Evolutionary conservation across 2,797 vertebrate genomes (phyloP), one percentile per base, ranked within the genome.

Genomic region (Leptatherina wallacei): DNA sequence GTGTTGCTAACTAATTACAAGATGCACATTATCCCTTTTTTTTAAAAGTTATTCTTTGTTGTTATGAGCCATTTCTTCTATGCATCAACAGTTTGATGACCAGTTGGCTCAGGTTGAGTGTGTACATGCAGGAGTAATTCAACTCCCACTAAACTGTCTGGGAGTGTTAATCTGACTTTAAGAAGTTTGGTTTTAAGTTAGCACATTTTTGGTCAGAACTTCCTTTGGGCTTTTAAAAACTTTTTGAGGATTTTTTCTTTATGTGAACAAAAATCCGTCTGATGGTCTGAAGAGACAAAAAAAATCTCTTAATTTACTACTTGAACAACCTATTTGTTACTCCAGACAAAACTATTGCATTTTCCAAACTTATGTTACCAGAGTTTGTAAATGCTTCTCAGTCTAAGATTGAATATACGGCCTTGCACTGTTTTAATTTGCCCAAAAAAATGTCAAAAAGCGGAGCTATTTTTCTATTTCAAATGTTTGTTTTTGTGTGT

Each of bases 401-500:
- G 42, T 44, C 42, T 20, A 20, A 44, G 42, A 7, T 20, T 44
- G 18, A 44, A 44, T 20, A 20, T 24, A 11, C 4, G 14, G 27
- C n/a, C 57, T 27, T 57, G 14, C 33, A 27, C 12, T 38, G 35
- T 33, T 38, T 42, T 9, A 36, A 36, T 49, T 65, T 42, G 12
- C 16, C 4, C 16, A 42, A 20, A 1, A 18, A 44, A 18, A 18
- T 18, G 54, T 58, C 3, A 51, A 33, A 11, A 61, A 2, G 18
- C 13, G 4, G 14, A 22, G 7, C 14, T 32, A 3, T 64, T 63
- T 60, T 62, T 27, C 18, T 32, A 3, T 55, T 20, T 36, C n/a
- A 6, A 67, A 61, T n/a, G n/a, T 52, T 18, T 3, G 3, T 4
- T 35, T 68, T 60, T 35, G 65, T 71, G 44, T 40, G 24, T 27